phyloP scores from a whole-genome alignment of 2,888 invertebrate species.

The Yponomeuta cagnagella region DNA sequence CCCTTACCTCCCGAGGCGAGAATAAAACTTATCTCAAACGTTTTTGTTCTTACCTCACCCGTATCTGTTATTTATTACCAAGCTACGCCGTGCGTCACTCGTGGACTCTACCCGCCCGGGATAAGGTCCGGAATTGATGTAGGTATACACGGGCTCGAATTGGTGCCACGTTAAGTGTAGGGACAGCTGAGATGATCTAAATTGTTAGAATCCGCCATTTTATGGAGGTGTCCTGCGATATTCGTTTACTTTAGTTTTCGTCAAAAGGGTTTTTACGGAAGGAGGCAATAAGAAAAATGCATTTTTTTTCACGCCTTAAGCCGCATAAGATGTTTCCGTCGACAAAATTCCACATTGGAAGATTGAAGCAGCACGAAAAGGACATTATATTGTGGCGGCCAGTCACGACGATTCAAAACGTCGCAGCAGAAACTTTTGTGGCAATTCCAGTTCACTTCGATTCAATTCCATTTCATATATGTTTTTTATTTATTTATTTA shows the following conservation, averaged over 20 bases:
- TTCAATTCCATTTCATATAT: too few relatives aligned
- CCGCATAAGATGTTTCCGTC: too few relatives aligned
- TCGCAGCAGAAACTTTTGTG: too few relatives aligned
- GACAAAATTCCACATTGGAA: too few relatives aligned
- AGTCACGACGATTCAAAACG: too few relatives aligned
- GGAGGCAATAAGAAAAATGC: slow-evolving; percentile 6
- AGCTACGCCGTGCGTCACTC: neutral
- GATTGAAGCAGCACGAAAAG: too few relatives aligned
- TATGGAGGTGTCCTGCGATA: slow-evolving; percentile 36
- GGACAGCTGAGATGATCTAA: slow-evolving; percentile 61
- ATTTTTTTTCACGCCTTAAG: neutral
- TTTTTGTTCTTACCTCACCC: slow-evolving; percentile 40
- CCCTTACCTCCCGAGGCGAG: slow-evolving; percentile 23
- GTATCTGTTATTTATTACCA: slow-evolving; percentile 14
- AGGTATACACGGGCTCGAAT: slow-evolving; percentile 17
- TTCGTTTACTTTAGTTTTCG: slow-evolving; percentile 20
- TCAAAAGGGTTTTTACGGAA: slow-evolving; percentile 2
- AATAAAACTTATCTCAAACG: slow-evolving; percentile 56
- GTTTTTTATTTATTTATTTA: too few relatives aligned
- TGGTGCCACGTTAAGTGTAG: slow-evolving; percentile 30
- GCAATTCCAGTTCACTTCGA: too few relatives aligned
- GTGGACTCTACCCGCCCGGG: slow-evolving; percentile 15
- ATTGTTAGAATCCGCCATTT: slow-evolving; percentile 50
- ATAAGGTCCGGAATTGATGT: slow-evolving; percentile 24
- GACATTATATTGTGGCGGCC: too few relatives aligned